phyloP scores from a whole-genome alignment of 2,797 vertebrate genomes.

The Pyrocephalus nanus region DNA sequence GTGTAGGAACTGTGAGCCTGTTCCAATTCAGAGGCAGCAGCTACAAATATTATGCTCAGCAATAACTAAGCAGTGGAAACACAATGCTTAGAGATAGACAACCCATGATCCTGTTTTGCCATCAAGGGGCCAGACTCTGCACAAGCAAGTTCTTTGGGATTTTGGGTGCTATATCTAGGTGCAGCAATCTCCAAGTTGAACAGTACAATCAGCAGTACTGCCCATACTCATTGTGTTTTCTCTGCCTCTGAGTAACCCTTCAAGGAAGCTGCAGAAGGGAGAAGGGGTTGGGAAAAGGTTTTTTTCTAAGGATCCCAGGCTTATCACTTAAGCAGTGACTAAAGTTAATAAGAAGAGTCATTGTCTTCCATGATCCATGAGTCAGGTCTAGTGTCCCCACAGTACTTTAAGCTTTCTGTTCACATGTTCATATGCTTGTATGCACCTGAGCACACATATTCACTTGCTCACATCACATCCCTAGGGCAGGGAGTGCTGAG shows the following conservation, averaged over 20 bases:
- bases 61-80: neutral
- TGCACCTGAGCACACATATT: neutral
- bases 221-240: neutral
- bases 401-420: neutral
- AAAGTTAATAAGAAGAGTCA: neutral
- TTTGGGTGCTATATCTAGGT: neutral
- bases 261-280: neutral
- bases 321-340: neutral
- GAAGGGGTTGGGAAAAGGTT: neutral
- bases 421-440: accelerated
- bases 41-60: neutral
- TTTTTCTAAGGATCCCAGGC: neutral
- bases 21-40: neutral
- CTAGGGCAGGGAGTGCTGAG: neutral
- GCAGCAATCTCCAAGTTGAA: neutral
- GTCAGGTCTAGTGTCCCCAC: neutral
- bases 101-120: neutral
- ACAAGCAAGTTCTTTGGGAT: neutral
- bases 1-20: neutral
- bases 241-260: neutral
- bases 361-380: neutral
- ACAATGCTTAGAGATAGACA: neutral
- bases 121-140: neutral
- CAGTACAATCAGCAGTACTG: neutral
- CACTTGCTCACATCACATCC: neutral